Conservation (phyloP, 1,140 invertebrate genomes). For the Zaprionus ghesquierei region DNA sequence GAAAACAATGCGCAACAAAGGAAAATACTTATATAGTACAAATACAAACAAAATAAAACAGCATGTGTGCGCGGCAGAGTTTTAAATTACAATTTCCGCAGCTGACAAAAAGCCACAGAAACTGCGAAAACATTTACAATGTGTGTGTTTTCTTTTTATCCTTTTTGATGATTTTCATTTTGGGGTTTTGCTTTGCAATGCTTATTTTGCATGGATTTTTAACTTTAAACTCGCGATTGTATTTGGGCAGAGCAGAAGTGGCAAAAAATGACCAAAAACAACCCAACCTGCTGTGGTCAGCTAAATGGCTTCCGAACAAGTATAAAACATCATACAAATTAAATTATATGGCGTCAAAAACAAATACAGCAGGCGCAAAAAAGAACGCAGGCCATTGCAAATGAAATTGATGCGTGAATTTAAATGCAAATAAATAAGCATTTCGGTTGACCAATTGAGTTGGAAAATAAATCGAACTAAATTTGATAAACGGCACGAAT, state of each 20-base stretch:
- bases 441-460: slow-evolving; percentile 11
- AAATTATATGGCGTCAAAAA: slow-evolving; percentile 49
- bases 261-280: slow-evolving; percentile 7
- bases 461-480: slow-evolving; percentile 8
- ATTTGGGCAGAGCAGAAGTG: neutral
- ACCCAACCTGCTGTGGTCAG: slow-evolving; percentile 46
- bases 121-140: slow-evolving; percentile 13
- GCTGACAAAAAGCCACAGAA: slow-evolving; percentile 43
- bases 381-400: slow-evolving; percentile 29
- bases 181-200: slow-evolving; percentile 33
- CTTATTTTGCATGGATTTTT: slow-evolving; percentile 65
- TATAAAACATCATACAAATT: slow-evolving; percentile 46
- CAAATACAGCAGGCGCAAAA: neutral
- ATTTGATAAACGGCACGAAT: no score
- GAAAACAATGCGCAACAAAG: slow-evolving; percentile 17
- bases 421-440: slow-evolving; percentile 40
- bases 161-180: slow-evolving; percentile 41
- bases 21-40: neutral
- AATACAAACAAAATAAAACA: neutral
- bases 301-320: slow-evolving; percentile 50
- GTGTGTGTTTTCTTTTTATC: slow-evolving; percentile 1
- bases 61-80: slow-evolving; percentile 15
- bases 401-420: slow-evolving; percentile 52
- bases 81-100: slow-evolving; percentile 72
- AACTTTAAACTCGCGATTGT: slow-evolving; percentile 46